These are phyloP conservation scores for Maniola hyperantus DNA, from an alignment of 2,888 invertebrate genomes.

Conservation along the genomic window DNA sequence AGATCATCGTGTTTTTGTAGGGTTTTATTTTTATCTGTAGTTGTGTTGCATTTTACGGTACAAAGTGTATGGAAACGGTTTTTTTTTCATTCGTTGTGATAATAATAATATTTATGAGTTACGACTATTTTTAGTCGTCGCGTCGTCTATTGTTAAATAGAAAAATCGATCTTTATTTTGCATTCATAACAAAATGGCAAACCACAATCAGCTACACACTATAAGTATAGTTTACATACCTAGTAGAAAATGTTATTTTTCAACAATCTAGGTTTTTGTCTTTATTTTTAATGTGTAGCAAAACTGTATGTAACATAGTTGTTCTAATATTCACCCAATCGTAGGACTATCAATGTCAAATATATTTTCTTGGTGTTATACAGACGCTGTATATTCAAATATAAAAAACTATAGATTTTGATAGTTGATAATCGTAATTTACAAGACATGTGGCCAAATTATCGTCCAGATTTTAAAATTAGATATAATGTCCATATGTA, in stretches of 20 bases:
- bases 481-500: conserved; percentile 44
- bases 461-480: conserved; percentile 67
- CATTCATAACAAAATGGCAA: neutral
- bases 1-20: conserved; percentile 29
- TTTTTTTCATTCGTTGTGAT: conserved; percentile 43
- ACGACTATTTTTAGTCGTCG: conserved; percentile 13
- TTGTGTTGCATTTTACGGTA: conserved; percentile 72
- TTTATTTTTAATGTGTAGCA: neutral
- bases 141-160: neutral
- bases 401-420: conserved; percentile 31
- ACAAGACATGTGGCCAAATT: conserved; percentile 79
- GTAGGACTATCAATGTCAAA: conserved; percentile 53
- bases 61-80: conserved; percentile 58
- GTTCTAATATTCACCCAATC: conserved; percentile 9
- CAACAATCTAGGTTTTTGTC: neutral
- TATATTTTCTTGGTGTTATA: conserved; percentile 41
- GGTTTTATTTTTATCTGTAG: conserved; percentile 50
- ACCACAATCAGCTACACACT: neutral
- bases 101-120: conserved; percentile 45
- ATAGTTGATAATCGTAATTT: conserved; percentile 38
- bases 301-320: conserved; percentile 8
- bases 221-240: neutral
- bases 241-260: neutral
- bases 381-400: conserved; percentile 36
- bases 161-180: conserved; percentile 2